These are phyloP conservation scores for Automeris io DNA, from an alignment of 2,888 invertebrate genomes.

Conservation along the genomic window DNA sequence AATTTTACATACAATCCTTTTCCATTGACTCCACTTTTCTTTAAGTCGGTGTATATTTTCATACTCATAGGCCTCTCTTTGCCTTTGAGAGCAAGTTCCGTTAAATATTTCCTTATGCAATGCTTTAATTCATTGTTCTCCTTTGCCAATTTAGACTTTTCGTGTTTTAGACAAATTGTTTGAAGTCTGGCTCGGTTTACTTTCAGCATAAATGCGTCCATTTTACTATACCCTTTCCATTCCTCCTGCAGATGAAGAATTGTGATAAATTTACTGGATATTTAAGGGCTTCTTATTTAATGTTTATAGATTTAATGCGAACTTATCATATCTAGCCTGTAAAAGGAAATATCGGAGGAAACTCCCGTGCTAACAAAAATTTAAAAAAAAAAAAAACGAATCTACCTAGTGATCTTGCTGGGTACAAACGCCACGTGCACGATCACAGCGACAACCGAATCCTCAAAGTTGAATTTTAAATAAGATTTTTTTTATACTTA, in stretches of 20 bases:
- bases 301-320: no score
- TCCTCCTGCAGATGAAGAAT: constrained; percentile 43
- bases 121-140: constrained; percentile 81
- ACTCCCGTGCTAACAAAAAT: no score
- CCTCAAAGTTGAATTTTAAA: no score
- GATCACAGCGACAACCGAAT: no score
- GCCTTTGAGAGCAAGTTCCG: constrained; percentile 72
- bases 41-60: constrained; percentile 32
- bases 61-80: constrained; percentile 52
- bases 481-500: constrained; percentile 30
- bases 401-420: no score
- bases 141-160: constrained; percentile 60
- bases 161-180: constrained; percentile 53
- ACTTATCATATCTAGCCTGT: no score
- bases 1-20: constrained; percentile 34
- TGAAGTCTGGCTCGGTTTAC: constrained; percentile 61
- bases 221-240: constrained; percentile 73
- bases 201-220: constrained; percentile 83
- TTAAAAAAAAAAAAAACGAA: background rate
- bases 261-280: no score
- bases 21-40: constrained; percentile 31
- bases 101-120: constrained; percentile 78
- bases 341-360: no score
- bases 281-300: no score
- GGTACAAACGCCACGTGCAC: no score